Conservation (phyloP, 2,113 vertebrate species). For the Grammomys dolichurus region DNA sequence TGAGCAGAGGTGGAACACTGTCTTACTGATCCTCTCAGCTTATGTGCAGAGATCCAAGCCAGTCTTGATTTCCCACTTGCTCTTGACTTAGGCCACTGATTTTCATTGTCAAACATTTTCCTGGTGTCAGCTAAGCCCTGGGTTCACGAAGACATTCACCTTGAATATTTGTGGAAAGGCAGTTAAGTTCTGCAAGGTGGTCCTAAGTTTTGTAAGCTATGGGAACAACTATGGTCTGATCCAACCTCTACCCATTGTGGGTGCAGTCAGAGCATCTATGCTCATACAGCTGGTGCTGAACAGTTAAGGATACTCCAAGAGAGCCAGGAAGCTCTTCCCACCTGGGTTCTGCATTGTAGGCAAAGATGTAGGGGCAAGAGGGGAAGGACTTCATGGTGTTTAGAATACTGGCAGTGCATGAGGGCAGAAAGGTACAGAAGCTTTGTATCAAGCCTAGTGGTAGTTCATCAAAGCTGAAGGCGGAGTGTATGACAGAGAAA, state of each 20-base stretch:
- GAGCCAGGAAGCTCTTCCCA: background rate
- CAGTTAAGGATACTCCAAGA: background rate
- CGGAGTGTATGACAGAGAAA: background rate
- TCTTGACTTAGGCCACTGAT: background rate
- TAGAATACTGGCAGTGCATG: background rate
- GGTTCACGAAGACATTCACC: background rate
- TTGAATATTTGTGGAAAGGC: background rate
- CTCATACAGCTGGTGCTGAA: background rate
- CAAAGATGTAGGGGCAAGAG: background rate
- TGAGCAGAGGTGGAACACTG: background rate
- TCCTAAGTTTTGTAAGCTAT: no score
- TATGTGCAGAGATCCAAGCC: background rate
- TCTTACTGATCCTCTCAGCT: background rate
- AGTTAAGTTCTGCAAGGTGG: background rate
- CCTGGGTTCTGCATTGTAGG: background rate
- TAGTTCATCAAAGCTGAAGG: background rate
- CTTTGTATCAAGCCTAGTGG: background rate
- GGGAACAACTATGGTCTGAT: background rate
- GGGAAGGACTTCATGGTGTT: background rate
- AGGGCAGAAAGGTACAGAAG: background rate
- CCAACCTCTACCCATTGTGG: background rate
- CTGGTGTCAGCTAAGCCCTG: background rate
- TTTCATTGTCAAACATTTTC: constrained; percentile 5
- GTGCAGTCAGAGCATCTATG: background rate
- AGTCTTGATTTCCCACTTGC: background rate